A percentile compares a stretch with the other conserved stretches of the same genome.
Evolutionary conservation across 2,888 invertebrate species (phyloP).

Genomic region (Hanleya hanleyi): DNA sequence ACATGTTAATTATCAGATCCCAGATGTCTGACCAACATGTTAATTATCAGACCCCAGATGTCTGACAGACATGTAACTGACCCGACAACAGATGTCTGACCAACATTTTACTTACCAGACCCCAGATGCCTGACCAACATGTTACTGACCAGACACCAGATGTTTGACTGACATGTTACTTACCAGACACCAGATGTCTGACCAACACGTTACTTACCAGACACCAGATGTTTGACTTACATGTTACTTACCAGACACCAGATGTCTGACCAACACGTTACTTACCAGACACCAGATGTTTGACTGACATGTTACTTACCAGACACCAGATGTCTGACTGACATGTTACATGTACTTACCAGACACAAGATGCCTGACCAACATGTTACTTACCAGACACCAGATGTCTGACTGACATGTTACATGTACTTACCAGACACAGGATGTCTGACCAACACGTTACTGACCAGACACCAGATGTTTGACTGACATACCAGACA

Average conservation of each 20-base stretch:
- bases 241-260: background rate
- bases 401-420: background rate
- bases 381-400: constrained; percentile 24
- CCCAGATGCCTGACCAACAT: background rate
- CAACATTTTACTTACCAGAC: background rate
- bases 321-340: background rate
- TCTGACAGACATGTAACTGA: background rate
- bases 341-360: constrained; percentile 41
- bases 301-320: background rate
- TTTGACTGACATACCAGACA: background rate
- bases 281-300: background rate
- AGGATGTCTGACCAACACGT: background rate
- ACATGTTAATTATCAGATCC: background rate
- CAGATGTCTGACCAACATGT: background rate
- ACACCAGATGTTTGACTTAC: background rate
- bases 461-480: too few relatives aligned
- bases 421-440: background rate
- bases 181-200: constrained; percentile 52
- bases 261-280: background rate
- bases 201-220: constrained; percentile 44
- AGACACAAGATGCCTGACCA: constrained; percentile 61
- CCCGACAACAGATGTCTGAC: background rate
- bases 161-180: background rate
- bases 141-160: background rate
- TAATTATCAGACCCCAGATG: background rate